phyloP scores from a whole-genome alignment of 2,888 invertebrate species.

The Perdita meconis region DNA sequence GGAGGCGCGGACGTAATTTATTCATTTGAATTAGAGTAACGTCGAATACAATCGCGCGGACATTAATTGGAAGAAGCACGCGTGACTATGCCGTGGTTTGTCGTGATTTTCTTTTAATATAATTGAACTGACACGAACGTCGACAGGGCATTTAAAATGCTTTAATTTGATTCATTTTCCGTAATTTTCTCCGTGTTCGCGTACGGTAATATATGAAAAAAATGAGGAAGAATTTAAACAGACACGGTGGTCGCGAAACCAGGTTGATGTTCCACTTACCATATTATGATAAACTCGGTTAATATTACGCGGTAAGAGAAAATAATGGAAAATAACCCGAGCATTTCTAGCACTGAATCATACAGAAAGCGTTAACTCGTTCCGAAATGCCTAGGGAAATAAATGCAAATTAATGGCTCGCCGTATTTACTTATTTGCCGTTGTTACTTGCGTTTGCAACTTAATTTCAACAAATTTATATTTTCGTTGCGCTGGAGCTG shows the following conservation, averaged over 20 bases:
- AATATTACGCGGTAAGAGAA: background rate
- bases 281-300: background rate
- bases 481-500: conserved; percentile 31
- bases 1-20: conserved; percentile 69
- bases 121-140: conserved; percentile 28
- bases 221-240: no score
- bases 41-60: conserved; percentile 52
- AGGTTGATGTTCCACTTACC: background rate
- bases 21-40: conserved; percentile 70
- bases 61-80: conserved; percentile 68
- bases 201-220: no score
- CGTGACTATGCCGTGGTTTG: conserved; percentile 36
- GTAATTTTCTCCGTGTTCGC: no score
- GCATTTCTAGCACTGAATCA: conserved; percentile 18
- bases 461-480: conserved; percentile 48
- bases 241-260: no score
- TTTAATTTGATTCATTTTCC: background rate
- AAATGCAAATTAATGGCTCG: conserved; percentile 45
- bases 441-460: conserved; percentile 31
- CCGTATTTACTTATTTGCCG: conserved; percentile 59
- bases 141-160: background rate
- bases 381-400: conserved; percentile 22
- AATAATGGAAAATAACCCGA: background rate
- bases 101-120: conserved; percentile 11
- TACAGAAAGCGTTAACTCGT: conserved; percentile 12